phyloP scores from a whole-genome alignment of 1,140 invertebrate genomes.

The Drosophila nasuta region DNA sequence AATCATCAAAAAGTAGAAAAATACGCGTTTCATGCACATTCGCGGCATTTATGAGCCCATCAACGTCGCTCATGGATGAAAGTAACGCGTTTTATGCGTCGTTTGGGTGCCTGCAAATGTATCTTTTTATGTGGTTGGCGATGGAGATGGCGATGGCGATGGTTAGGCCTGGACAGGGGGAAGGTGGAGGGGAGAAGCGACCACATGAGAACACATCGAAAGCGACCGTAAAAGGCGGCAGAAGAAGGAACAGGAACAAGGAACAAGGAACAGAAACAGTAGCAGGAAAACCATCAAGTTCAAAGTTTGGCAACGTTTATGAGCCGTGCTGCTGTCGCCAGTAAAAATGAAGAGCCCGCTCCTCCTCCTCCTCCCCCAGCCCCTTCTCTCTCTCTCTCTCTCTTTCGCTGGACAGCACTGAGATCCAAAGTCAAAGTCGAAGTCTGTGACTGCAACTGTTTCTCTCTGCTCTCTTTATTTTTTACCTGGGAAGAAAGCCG shows the following conservation, averaged over 20 bases:
- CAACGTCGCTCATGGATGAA: conserved; percentile 84
- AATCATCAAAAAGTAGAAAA: conserved; percentile 84
- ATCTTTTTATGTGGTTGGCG: conserved; percentile 77
- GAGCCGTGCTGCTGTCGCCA: conserved; percentile 68
- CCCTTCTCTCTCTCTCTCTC: not conserved
- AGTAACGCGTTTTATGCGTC: conserved; percentile 83
- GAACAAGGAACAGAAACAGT: conserved; percentile 17
- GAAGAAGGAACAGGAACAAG: not conserved
- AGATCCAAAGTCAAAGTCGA: conserved; percentile 7
- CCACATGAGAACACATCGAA: conserved; percentile 57
- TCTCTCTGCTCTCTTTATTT: too few species aligned
- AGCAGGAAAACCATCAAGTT: conserved; percentile 72
- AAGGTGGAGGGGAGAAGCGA: conserved; percentile 4
- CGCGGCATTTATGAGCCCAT: conserved; percentile 84
- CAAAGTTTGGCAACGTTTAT: conserved; percentile 81
- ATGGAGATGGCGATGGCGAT: conserved; percentile 20
- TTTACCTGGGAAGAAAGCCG: not conserved
- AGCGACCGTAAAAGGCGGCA: conserved; percentile 66
- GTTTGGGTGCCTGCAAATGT: conserved; percentile 82
- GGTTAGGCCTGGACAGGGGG: conserved; percentile 1
- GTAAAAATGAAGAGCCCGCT: conserved; percentile 70
- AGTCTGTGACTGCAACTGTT: not conserved
- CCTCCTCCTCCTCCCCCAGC: not conserved
- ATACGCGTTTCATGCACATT: conserved; percentile 84
- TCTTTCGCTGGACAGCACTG: not conserved